Percentiles rank a stretch among this genome's conserved stretches.
These are phyloP conservation scores for Callopanchax toddi DNA, from an alignment of 2,113 vertebrate species.

Conservation along the genomic window DNA sequence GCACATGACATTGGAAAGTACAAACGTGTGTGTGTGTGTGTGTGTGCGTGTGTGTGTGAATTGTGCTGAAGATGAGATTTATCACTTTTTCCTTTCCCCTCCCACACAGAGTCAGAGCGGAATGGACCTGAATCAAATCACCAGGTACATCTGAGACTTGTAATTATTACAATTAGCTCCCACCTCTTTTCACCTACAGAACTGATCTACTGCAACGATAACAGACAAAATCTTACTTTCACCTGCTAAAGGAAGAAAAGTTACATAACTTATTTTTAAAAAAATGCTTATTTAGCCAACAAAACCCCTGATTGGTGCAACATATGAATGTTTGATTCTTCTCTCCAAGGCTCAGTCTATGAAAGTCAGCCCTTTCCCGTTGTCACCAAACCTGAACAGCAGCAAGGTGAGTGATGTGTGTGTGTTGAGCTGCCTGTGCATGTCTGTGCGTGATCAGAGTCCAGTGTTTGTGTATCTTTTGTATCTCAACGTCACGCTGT, in stretches of 20 bases:
- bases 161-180: constrained; percentile 3
- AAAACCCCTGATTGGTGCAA: neutral
- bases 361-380: constrained; percentile 84
- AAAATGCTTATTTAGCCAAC: neutral
- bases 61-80: constrained; percentile 17
- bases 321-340: neutral
- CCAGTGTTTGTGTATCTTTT: constrained; percentile 60
- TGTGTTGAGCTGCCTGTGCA: constrained; percentile 25
- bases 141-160: constrained; percentile 76
- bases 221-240: neutral
- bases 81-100: constrained; percentile 68
- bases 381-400: constrained; percentile 82
- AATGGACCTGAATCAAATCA: constrained; percentile 90
- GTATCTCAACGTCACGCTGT: constrained; percentile 44
- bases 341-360: constrained; percentile 74
- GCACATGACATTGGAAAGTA: neutral
- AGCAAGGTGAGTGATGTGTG: constrained; percentile 80
- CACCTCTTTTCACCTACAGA: constrained; percentile 10
- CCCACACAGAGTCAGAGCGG: constrained; percentile 84
- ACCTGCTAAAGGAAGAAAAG: neutral
- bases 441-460: constrained; percentile 28
- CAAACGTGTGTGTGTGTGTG: neutral
- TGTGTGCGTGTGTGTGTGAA: neutral
- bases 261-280: no score
- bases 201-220: neutral